These are phyloP conservation scores for Lates japonicus DNA, from an alignment of 2,797 vertebrate species.

Conservation along the genomic window DNA sequence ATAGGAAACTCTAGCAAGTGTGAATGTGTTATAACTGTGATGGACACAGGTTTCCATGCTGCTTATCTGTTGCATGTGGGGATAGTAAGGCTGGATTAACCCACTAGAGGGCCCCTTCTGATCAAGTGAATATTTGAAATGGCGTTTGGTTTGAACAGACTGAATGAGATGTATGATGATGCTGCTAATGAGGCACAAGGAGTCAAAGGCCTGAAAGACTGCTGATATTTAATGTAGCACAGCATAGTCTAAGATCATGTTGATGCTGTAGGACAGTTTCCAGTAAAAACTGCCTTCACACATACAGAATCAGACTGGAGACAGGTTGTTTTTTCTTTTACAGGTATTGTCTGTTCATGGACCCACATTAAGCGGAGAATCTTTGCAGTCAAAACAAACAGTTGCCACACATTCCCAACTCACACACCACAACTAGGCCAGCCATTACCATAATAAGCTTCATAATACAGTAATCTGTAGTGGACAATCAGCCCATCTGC, in stretches of 20 bases:
- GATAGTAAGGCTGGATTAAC: neutral
- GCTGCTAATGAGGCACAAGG: conserved; percentile 24
- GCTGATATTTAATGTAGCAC: conserved; percentile 76
- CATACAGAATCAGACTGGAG: conserved; percentile 38
- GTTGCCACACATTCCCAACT: conserved; percentile 20
- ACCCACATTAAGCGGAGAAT: conserved; percentile 36
- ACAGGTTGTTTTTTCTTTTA: neutral
- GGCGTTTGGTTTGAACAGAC: neutral
- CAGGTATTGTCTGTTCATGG: conserved; percentile 34
- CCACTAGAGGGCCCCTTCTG: conserved; percentile 14
- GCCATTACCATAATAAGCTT: neutral
- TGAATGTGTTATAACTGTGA: neutral
- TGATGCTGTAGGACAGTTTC: conserved; percentile 64
- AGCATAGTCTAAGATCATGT: conserved; percentile 67
- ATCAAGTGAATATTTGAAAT: neutral
- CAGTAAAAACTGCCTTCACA: conserved; percentile 44
- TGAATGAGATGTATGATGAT: too few species aligned
- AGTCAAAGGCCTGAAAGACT: conserved; percentile 62
- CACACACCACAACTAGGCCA: conserved; percentile 14
- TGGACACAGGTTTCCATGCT: neutral
- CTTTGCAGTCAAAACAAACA: conserved; percentile 2
- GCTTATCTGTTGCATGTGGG: neutral
- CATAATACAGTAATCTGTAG: neutral
- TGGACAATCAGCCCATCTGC: conserved; percentile 9
- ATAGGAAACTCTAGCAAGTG: neutral